These are phyloP conservation scores for Drosophila mulleri DNA, from an alignment of 2,888 invertebrate species.

Conservation along the genomic window DNA sequence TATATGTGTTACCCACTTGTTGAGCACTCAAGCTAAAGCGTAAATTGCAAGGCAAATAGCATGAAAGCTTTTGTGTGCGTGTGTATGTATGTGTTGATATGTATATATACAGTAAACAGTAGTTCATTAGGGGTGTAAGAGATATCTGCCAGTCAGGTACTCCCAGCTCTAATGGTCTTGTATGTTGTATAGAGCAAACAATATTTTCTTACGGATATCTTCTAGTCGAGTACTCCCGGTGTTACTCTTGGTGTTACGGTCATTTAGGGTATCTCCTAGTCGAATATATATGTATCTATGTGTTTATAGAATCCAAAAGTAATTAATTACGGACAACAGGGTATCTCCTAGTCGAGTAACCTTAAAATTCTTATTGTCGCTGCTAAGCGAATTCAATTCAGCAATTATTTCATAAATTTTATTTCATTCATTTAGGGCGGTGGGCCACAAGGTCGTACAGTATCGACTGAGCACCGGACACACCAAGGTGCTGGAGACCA, in stretches of 20 bases:
- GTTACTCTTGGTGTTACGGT: too few relatives aligned
- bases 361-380: not conserved
- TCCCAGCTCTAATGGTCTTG: not conserved
- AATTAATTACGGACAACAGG: not conserved
- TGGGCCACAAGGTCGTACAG: constrained; percentile 73
- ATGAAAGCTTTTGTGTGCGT: not conserved
- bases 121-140: not conserved
- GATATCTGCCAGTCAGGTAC: not conserved
- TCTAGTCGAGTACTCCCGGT: not conserved
- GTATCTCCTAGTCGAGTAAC: not conserved
- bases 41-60: not conserved
- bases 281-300: too few relatives aligned
- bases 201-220: not conserved
- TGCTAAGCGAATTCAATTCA: not conserved
- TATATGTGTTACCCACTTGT: constrained; percentile 1
- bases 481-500: constrained; percentile 66
- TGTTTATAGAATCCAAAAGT: too few relatives aligned
- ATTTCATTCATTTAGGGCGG: constrained; percentile 40
- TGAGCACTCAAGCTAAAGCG: not conserved
- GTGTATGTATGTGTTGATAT: not conserved
- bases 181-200: not conserved
- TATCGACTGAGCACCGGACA: constrained; percentile 71
- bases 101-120: not conserved
- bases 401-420: constrained; percentile 1
- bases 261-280: too few relatives aligned